These are phyloP conservation scores for Acinonyx jubatus DNA, from an alignment of 2,113 vertebrate genomes.

Conservation along the genomic window DNA sequence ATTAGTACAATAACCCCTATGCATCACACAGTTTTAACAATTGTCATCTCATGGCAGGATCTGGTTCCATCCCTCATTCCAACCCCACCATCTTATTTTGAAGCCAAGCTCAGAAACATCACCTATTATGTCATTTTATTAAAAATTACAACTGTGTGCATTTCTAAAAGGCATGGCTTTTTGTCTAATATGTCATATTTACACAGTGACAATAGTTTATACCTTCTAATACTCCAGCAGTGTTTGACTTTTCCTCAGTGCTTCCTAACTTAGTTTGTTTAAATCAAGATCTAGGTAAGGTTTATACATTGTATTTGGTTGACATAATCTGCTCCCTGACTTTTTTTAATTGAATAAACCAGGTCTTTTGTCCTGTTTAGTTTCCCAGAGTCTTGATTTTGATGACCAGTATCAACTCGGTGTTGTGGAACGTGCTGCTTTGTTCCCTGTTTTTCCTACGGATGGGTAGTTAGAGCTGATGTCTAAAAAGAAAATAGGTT, in stretches of 20 bases:
- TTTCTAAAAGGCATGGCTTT: background rate
- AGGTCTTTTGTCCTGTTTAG: background rate
- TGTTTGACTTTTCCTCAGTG: background rate
- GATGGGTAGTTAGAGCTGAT: background rate
- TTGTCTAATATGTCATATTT: background rate
- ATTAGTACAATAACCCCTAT: background rate
- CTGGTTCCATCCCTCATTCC: background rate
- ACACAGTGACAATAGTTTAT: background rate
- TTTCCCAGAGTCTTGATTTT: background rate
- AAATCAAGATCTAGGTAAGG: background rate
- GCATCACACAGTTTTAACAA: background rate
- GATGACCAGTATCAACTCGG: background rate
- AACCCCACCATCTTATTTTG: slow-evolving; percentile 11
- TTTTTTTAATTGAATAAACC: background rate
- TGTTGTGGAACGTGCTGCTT: background rate
- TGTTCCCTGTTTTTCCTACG: background rate
- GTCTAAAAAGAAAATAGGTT: background rate
- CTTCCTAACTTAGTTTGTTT: background rate
- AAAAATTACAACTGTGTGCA: background rate
- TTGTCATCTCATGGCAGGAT: background rate
- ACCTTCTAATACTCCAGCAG: background rate
- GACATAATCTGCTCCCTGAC: background rate
- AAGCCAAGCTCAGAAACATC: background rate
- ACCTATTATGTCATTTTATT: slow-evolving; percentile 3
- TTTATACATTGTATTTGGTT: background rate